Base-by-base conservation (phyloP, 92 coral and sea anemone genomes). In the Heliopora coerulea region DNA sequence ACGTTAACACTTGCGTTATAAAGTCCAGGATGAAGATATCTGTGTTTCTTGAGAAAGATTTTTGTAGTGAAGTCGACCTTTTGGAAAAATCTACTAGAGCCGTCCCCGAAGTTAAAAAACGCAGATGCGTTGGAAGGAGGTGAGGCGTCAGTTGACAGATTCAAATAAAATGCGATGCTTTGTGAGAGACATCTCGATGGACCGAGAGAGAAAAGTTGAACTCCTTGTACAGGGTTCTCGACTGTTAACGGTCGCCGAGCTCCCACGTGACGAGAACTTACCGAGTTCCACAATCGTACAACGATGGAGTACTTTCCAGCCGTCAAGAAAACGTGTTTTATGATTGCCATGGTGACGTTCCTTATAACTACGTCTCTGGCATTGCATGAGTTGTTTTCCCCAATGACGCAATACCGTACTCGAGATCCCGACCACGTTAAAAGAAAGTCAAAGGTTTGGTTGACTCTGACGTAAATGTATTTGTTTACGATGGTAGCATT, bases 391-490 rank as follows among this genome's bases (percentile, higher is more conserved):
- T 85, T 85, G 68, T 85, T 93, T 0, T 89, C 86, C 52, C 79
- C 89, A 30, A 75, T 61, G 72, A 87, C 74, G 15, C 56, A 68
- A 72, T 69, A 89, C 11, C 31, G 72, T 46, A 89, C 79, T 23
- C 97, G 83, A 39, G 97, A 83, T 7, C 97, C 97, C 30, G 52
- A 44, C 14, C 84, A 86, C n/a, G 27, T 77, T 57, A 87, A 85
- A 75, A 72, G 82, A 58, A 86, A 79, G 14, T 68, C 56, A 15
- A 87, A 69, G 29, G 78, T 52, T 63, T 89, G 75, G 31, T 69
- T 69, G 19, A 89, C 96, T 75, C 78, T 76, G 62, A 92, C 78
- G 76, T 82, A 92, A 25, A 80, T 87, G 59, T 77, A 63, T 15
- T 56, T 56, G 41, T 72, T 66, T 12, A 79, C 74, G 34, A 92